Percentiles rank a stretch among this genome's conserved stretches.
Conservation (phyloP, 1,140 invertebrate genomes). For the Mya arenaria region DNA sequence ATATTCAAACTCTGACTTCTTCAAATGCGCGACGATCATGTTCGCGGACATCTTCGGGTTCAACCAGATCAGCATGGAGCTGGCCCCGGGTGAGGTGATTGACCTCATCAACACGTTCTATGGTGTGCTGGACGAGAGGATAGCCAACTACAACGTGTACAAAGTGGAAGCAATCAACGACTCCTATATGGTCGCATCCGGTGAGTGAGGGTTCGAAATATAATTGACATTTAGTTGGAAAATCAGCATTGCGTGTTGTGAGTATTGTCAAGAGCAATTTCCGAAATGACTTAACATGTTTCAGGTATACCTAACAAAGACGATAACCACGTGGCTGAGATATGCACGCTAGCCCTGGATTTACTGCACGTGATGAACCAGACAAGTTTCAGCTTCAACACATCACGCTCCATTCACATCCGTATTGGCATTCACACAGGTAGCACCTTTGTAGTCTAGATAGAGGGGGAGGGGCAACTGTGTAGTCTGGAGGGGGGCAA, state of each 20-base stretch:
- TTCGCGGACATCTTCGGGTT: conserved; percentile 76
- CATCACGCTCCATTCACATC: conserved; percentile 88
- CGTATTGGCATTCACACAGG: conserved; percentile 95
- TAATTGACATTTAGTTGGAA: not conserved
- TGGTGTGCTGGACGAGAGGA: conserved; percentile 57
- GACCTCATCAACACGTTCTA: conserved; percentile 66
- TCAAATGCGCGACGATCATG: conserved; percentile 77
- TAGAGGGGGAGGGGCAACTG: too few relatives aligned
- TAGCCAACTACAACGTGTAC: conserved; percentile 67
- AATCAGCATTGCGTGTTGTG: not conserved
- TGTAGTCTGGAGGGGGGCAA: too few relatives aligned
- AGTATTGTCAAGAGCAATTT: not conserved
- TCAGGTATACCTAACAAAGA: conserved; percentile 88
- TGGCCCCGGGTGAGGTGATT: conserved; percentile 77
- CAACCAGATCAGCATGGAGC: conserved; percentile 55
- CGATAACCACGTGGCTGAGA: conserved; percentile 89
- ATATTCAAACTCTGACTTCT: conserved; percentile 62
- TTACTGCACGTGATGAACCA: conserved; percentile 91
- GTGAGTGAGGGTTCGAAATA: too few relatives aligned
- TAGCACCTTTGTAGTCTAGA: too few relatives aligned
- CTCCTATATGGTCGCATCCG: conserved; percentile 67
- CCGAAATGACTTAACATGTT: conserved; percentile 78
- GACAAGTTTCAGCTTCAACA: conserved; percentile 91
- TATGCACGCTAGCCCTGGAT: conserved; percentile 94
- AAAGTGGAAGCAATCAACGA: conserved; percentile 71